Percentiles rank a stretch among this genome's conserved stretches.
Conservation (phyloP, 2,797 vertebrate genomes). For the Semaprochilodus insignis region DNA sequence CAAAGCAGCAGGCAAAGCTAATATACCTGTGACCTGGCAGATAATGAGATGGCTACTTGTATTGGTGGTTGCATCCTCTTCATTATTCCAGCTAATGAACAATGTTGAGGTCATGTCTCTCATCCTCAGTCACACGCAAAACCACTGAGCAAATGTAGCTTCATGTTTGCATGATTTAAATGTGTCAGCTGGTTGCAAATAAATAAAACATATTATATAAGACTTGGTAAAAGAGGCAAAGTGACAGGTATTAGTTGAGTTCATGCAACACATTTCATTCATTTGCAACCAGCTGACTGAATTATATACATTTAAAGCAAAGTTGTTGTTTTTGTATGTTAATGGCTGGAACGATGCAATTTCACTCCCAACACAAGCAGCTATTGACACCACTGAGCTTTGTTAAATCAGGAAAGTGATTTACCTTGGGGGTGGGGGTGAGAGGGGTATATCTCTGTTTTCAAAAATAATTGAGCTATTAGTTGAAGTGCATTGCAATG, state of each 20-base stretch:
- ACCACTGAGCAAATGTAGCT: background rate
- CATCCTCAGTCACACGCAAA: conserved; percentile 10
- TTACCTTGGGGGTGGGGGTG: background rate
- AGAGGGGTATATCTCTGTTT: too few relatives aligned
- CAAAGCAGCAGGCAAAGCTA: conserved; percentile 13
- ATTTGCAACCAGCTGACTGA: background rate
- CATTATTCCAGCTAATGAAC: conserved; percentile 26
- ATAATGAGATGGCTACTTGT: conserved; percentile 42
- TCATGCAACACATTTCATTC: background rate
- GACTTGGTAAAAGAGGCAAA: background rate
- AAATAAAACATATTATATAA: background rate
- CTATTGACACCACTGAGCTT: conserved; percentile 26
- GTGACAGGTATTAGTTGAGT: background rate
- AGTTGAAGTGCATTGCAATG: conserved; percentile 6
- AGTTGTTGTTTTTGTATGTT: background rate
- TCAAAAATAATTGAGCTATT: conserved; percentile 18
- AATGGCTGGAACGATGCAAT: background rate
- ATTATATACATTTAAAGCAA: background rate
- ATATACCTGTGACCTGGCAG: conserved; percentile 8
- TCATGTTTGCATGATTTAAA: background rate
- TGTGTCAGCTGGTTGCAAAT: background rate
- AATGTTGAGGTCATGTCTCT: conserved; percentile 3
- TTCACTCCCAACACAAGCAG: conserved; percentile 27
- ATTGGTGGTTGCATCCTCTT: conserved; percentile 9
- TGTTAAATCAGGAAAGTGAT: conserved; percentile 20